phyloP scores from a whole-genome alignment of 2,113 vertebrate species.

The Cisticola juncidis region DNA sequence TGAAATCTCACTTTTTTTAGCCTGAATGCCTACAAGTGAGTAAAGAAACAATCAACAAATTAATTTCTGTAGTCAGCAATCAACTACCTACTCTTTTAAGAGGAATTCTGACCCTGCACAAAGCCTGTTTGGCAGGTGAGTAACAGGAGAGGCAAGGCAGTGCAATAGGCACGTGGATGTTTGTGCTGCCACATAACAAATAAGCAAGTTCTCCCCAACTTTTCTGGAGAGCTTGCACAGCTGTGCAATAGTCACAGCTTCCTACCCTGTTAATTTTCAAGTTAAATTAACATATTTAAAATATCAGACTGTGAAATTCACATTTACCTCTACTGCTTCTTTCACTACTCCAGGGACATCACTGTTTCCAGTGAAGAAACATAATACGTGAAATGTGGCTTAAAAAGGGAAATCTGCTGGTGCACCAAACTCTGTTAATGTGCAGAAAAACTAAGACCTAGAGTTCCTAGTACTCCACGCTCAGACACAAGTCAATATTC shows the following conservation, averaged over 20 bases:
- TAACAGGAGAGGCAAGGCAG: neutral
- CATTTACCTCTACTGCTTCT: neutral
- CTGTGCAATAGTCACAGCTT: neutral
- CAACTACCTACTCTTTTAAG: neutral
- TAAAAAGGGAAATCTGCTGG: neutral
- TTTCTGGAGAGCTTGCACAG: neutral
- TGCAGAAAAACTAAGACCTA: neutral
- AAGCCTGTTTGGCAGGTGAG: neutral
- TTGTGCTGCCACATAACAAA: fast-evolving
- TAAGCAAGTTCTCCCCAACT: neutral
- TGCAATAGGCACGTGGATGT: fast-evolving
- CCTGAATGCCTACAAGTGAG: neutral
- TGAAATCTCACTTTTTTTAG: neutral
- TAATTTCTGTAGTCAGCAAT: neutral
- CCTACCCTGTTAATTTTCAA: neutral
- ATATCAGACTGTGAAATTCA: neutral
- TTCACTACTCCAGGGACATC: neutral
- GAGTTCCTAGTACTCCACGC: fast-evolving
- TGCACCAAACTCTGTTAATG: neutral
- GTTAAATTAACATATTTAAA: neutral
- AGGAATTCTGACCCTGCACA: neutral
- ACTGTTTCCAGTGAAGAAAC: neutral
- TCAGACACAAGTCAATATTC: neutral
- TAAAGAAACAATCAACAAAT: neutral
- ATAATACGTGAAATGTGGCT: fast-evolving